Conservation (phyloP, 2,113 vertebrate species). For the Apaloderma vittatum region DNA sequence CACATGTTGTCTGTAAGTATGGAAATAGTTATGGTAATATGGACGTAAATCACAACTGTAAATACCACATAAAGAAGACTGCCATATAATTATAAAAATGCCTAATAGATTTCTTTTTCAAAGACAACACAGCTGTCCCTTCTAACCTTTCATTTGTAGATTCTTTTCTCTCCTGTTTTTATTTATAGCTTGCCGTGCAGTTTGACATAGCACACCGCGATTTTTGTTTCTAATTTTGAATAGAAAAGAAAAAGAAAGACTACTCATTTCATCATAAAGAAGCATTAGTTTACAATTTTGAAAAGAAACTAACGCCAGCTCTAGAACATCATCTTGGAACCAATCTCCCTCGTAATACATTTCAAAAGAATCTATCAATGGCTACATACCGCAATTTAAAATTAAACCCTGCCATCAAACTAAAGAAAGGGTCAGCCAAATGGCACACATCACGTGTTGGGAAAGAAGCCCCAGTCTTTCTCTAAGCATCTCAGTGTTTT, state of each 20-base stretch:
- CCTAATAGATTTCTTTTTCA: constrained; percentile 72
- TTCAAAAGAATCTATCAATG: constrained; percentile 70
- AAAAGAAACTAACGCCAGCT: constrained; percentile 27
- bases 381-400: constrained; percentile 43
- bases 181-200: constrained; percentile 52
- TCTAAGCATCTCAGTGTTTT: not conserved
- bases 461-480: constrained; percentile 30
- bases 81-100: constrained; percentile 75
- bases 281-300: constrained; percentile 51
- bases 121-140: constrained; percentile 70
- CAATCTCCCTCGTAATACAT: constrained; percentile 26
- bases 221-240: constrained; percentile 67
- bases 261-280: constrained; percentile 48
- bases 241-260: constrained; percentile 23
- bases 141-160: constrained; percentile 64
- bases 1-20: constrained; percentile 67
- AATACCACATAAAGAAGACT: constrained; percentile 71
- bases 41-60: constrained; percentile 68
- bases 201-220: constrained; percentile 23
- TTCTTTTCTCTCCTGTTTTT: constrained; percentile 70
- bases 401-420: constrained; percentile 48
- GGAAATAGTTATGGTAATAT: constrained; percentile 73
- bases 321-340: constrained; percentile 65
- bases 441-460: constrained; percentile 35
- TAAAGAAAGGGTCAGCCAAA: constrained; percentile 62